phyloP scores from a whole-genome alignment of 2,888 invertebrate species.

The Resseliella maxima region DNA sequence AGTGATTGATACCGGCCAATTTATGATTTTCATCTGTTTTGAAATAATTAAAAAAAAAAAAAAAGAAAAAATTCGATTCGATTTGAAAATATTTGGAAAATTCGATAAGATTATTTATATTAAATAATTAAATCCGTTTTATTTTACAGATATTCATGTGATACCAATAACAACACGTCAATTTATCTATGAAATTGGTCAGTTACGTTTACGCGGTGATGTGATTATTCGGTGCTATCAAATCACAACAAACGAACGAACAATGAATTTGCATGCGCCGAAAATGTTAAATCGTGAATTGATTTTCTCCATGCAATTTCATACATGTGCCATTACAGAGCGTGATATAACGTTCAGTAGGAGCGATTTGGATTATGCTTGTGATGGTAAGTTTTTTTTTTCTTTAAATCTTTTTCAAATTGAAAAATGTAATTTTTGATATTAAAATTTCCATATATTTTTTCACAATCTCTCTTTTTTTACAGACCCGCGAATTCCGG shows the following conservation, averaged over 20 bases:
- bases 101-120: too few species aligned
- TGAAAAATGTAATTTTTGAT: not conserved
- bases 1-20: too few species aligned
- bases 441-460: not conserved
- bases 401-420: too few species aligned
- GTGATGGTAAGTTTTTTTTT: constrained; percentile 73
- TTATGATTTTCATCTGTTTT: too few species aligned
- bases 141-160: constrained; percentile 62
- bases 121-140: not conserved
- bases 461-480: constrained; percentile 54
- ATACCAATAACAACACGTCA: constrained; percentile 67
- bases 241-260: constrained; percentile 68
- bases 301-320: constrained; percentile 92
- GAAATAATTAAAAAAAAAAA: too few species aligned
- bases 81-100: too few species aligned
- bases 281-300: constrained; percentile 69
- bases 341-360: constrained; percentile 86
- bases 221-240: constrained; percentile 92
- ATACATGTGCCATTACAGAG: constrained; percentile 91
- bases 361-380: constrained; percentile 87
- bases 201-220: constrained; percentile 78
- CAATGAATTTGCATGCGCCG: constrained; percentile 61
- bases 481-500: constrained; percentile 62
- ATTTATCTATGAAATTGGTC: constrained; percentile 76
- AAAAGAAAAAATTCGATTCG: too few species aligned